Conservation (phyloP, 2,888 invertebrate species). For the Drosophila bunnanda region DNA sequence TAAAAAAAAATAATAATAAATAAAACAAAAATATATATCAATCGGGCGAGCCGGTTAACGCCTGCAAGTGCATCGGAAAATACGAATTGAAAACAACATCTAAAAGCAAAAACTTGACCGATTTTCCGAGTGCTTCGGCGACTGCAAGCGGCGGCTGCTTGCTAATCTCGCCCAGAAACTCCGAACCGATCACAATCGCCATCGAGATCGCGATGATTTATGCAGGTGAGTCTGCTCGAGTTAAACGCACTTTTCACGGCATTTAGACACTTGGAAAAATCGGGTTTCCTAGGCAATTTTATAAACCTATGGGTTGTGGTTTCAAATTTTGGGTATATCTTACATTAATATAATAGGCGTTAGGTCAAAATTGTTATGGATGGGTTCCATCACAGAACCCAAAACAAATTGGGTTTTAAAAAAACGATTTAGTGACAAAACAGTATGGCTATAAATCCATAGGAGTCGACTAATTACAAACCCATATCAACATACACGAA, state of each 20-base stretch:
- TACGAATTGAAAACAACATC: conserved; percentile 29
- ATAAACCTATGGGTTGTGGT: background rate
- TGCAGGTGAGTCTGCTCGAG: conserved; percentile 66
- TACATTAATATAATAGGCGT: too few relatives aligned
- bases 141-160: conserved; percentile 25
- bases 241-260: conserved; percentile 51
- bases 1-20: conserved; percentile 13
- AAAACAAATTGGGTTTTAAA: background rate
- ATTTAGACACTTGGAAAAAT: background rate
- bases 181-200: conserved; percentile 42
- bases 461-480: conserved; percentile 59
- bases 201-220: conserved; percentile 70
- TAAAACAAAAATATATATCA: conserved; percentile 35
- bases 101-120: conserved; percentile 69
- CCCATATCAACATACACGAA: conserved; percentile 42
- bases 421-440: conserved; percentile 49
- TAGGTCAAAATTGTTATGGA: too few relatives aligned
- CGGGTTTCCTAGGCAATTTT: background rate
- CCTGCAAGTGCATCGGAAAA: conserved; percentile 64
- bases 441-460: conserved; percentile 52
- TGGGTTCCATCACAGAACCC: background rate
- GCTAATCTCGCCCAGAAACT: conserved; percentile 66
- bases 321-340: background rate
- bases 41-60: conserved; percentile 70
- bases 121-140: conserved; percentile 67